These are phyloP conservation scores for Erythrolamprus reginae DNA, from an alignment of 2,113 vertebrate genomes.

Conservation along the genomic window DNA sequence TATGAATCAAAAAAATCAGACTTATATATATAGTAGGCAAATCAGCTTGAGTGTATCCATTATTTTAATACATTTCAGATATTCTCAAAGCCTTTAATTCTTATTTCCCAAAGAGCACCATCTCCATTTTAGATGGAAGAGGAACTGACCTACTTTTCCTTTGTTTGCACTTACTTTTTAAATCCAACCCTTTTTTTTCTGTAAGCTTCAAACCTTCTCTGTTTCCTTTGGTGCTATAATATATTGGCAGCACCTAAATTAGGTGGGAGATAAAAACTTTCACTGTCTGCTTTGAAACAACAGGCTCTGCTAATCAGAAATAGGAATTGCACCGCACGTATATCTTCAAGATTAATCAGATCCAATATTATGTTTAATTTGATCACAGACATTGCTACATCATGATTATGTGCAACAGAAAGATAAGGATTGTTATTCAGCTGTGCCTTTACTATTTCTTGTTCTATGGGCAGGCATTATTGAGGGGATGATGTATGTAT, in stretches of 20 bases:
- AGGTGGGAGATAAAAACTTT: neutral
- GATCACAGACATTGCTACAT: neutral
- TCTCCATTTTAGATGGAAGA: neutral
- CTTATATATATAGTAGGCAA: neutral
- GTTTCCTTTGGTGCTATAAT: neutral
- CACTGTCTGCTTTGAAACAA: neutral
- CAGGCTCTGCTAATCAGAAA: neutral
- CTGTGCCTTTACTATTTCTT: neutral
- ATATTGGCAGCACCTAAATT: neutral
- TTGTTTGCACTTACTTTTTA: neutral
- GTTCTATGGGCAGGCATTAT: neutral
- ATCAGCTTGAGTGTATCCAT: neutral
- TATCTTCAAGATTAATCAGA: neutral
- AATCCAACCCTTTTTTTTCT: neutral
- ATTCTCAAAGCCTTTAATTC: neutral
- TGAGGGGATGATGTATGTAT: neutral
- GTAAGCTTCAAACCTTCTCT: neutral
- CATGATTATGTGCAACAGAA: neutral
- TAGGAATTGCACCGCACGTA: neutral
- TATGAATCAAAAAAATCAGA: neutral
- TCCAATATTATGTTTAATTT: neutral
- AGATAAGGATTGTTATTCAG: neutral
- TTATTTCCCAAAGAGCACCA: neutral
- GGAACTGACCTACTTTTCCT: neutral
- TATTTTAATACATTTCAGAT: neutral